Evolutionary conservation across 2,888 invertebrate species (phyloP).

Genomic region (Lasioglossum vierecki): DNA sequence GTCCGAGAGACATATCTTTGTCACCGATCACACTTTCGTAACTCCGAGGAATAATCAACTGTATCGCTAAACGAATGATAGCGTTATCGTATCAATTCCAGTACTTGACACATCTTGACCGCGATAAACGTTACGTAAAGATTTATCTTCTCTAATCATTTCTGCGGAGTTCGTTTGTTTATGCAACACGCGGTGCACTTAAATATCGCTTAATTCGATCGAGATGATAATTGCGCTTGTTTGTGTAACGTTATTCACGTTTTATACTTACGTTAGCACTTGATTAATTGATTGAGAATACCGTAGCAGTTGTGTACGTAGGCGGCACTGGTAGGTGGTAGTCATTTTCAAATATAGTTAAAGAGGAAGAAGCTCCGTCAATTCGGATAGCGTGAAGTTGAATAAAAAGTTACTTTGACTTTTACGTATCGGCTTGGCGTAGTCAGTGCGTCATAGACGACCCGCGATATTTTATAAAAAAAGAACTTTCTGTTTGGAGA

Average conservation of each 20-base stretch:
- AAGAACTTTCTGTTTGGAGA: not conserved
- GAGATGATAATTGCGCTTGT: not conserved
- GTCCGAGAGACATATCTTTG: not conserved
- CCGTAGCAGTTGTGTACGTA: not conserved
- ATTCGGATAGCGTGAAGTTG: not conserved
- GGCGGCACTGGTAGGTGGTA: not conserved
- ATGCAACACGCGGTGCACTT: not conserved
- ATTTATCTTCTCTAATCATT: not conserved
- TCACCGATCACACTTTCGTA: constrained; percentile 16
- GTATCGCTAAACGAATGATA: not conserved
- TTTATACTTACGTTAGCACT: not conserved
- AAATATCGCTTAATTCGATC: constrained; percentile 12
- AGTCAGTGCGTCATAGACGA: not conserved
- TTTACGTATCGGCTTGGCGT: not conserved
- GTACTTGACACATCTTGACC: not conserved
- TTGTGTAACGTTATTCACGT: not conserved
- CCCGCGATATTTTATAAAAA: not conserved
- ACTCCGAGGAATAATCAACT: constrained; percentile 11
- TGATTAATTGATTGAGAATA: not conserved
- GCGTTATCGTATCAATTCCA: not conserved
- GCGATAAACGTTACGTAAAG: constrained; percentile 32
- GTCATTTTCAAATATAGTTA: not conserved
- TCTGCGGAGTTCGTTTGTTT: not conserved
- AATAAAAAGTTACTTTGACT: not conserved
- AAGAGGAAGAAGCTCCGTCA: not conserved